Conservation (phyloP, 1,140 invertebrate species). For the Anagrus nilaparvatae region DNA sequence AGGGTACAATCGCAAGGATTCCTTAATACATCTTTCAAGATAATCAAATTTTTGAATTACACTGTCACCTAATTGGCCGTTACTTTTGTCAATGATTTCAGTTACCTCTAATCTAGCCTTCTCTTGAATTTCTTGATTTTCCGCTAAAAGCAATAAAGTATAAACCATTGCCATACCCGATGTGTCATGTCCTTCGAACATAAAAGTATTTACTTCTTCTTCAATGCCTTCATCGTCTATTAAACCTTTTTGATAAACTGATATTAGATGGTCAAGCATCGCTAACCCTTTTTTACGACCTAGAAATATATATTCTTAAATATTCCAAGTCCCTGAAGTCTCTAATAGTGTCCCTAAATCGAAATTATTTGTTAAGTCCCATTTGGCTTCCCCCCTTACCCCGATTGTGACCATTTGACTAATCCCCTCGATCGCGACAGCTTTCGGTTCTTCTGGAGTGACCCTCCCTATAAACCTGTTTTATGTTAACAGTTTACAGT, state of each 20-base stretch:
- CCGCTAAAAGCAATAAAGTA: slow-evolving; percentile 50
- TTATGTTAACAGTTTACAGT: too few species aligned
- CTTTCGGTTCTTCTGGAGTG: too few species aligned
- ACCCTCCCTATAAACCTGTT: too few species aligned
- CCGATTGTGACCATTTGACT: too few species aligned
- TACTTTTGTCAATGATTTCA: slow-evolving; percentile 5
- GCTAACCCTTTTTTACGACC: slow-evolving; percentile 50
- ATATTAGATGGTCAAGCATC: slow-evolving; percentile 70
- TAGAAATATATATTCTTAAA: slow-evolving; percentile 3
- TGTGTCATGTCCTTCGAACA: slow-evolving; percentile 69
- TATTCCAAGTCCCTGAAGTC: too few species aligned
- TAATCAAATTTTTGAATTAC: slow-evolving; percentile 28
- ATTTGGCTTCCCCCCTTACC: too few species aligned
- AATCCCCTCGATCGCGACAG: too few species aligned
- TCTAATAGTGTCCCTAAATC: too few species aligned
- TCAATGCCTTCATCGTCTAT: slow-evolving; percentile 55
- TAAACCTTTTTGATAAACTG: slow-evolving; percentile 40
- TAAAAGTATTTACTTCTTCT: slow-evolving; percentile 76
- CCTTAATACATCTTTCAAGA: slow-evolving; percentile 52
- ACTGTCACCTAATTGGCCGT: slow-evolving; percentile 12
- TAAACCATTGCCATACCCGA: slow-evolving; percentile 52
- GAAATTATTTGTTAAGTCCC: too few species aligned
- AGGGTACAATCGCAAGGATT: slow-evolving; percentile 47
- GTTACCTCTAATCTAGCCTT: slow-evolving; percentile 2
- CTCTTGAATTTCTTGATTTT: slow-evolving; percentile 41